Evolutionary conservation across 37 sponge, comb jelly and placozoan species (phyloP).

Genomic region (Aplysina aerophoba): DNA sequence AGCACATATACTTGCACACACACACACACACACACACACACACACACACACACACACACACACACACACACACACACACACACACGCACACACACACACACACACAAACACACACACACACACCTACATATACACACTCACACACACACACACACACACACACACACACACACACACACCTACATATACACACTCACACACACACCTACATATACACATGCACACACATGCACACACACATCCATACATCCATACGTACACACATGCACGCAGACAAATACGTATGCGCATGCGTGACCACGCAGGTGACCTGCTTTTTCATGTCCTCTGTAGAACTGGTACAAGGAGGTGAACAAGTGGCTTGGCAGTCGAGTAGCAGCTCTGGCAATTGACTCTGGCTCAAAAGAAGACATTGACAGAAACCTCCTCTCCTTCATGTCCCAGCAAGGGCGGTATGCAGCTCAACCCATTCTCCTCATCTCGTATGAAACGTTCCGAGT

Average conservation of each 20-base stretch:
- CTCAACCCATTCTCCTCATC: slow-evolving; percentile 85
- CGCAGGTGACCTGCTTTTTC: neutral
- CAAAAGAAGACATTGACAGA: slow-evolving; percentile 91
- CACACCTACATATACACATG: no score
- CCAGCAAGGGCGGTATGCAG: slow-evolving; percentile 68
- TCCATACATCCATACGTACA: no score
- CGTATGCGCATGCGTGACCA: no score
- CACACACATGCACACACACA: no score
- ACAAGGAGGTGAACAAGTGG: slow-evolving; percentile 96
- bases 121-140: no score
- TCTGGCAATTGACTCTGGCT: slow-evolving; percentile 92
- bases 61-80: neutral
- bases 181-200: no score
- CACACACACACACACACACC: no score
- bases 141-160: no score
- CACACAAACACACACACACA: neutral
- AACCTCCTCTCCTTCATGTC: slow-evolving; percentile 55
- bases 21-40: neutral
- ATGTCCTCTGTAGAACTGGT: slow-evolving; percentile 81
- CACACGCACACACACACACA: neutral
- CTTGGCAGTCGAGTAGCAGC: slow-evolving; percentile 70
- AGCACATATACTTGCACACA: neutral
- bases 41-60: neutral
- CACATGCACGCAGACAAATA: neutral
- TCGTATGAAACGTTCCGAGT: slow-evolving; percentile 96